Conservation (phyloP, 2,113 vertebrate species). For the Takifugu flavidus region DNA sequence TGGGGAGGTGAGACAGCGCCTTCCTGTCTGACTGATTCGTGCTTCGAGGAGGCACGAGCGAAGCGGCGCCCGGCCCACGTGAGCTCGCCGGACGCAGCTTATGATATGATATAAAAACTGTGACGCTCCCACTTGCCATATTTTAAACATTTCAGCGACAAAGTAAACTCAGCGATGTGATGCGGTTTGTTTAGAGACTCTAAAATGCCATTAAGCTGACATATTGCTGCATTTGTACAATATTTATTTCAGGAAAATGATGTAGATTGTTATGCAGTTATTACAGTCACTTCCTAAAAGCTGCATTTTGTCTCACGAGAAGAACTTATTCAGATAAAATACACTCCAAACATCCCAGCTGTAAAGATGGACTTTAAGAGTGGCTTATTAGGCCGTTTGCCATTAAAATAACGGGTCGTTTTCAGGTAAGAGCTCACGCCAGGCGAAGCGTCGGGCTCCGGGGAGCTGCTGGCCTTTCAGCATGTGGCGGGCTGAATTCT, state of each 20-base stretch:
- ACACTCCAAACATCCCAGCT: constrained; percentile 6
- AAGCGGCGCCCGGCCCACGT: no score
- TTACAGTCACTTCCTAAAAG: neutral
- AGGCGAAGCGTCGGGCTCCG: no score
- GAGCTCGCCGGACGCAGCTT: no score
- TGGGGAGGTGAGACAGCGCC: constrained; percentile 20
- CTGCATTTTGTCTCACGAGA: neutral
- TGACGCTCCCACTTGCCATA: no score
- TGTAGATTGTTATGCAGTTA: neutral
- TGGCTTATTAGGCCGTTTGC: neutral
- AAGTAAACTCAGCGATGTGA: neutral
- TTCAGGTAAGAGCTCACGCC: no score
- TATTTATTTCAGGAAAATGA: constrained; percentile 8
- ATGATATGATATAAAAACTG: no score
- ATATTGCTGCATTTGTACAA: neutral
- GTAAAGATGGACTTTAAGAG: neutral
- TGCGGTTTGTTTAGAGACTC: neutral
- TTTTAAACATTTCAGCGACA: no score
- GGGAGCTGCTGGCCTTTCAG: no score
- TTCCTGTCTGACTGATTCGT: neutral
- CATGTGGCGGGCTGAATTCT: no score
- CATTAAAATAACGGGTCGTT: neutral
- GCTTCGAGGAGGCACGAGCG: no score
- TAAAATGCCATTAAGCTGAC: no score
- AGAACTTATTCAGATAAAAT: constrained; percentile 3